A percentile compares a stretch with the other conserved stretches of the same genome.
Conservation (phyloP, 2,113 vertebrate species). For the Bufo gargarizans region DNA sequence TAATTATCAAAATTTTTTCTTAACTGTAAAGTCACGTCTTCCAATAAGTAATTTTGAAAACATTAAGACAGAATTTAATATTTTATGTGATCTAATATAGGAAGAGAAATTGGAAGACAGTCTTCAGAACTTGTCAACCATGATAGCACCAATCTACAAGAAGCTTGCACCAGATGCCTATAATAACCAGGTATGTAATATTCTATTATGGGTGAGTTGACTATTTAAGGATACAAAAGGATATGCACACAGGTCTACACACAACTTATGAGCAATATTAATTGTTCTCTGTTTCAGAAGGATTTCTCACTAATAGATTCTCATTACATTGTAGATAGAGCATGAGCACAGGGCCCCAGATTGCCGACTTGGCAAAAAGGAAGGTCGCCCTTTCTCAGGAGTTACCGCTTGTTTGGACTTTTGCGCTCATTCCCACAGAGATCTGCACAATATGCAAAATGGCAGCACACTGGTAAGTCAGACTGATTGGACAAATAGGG, state of each 20-base stretch:
- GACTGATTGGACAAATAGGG: background rate
- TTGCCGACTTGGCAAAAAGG: conserved; percentile 88
- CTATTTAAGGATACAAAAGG: background rate
- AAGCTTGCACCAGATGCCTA: conserved; percentile 93
- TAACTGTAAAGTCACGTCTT: too few species aligned
- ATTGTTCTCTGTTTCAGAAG: background rate
- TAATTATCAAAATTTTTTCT: too few species aligned
- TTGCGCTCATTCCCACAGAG: conserved; percentile 94
- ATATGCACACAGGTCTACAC: background rate
- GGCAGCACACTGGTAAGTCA: conserved; percentile 92
- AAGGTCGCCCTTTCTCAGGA: conserved; percentile 95
- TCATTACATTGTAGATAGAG: conserved; percentile 79
- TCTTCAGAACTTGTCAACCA: conserved; percentile 90
- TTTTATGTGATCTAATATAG: conserved; percentile 68
- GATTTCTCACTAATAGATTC: too few species aligned
- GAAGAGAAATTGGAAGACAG: conserved; percentile 89
- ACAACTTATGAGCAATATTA: background rate
- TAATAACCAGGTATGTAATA: conserved; percentile 85
- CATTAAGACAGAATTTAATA: background rate
- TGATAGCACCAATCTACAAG: conserved; percentile 91
- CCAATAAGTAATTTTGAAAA: background rate
- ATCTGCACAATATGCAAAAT: conserved; percentile 95
- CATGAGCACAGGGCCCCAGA: conserved; percentile 90
- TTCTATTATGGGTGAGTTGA: background rate
- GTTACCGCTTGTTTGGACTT: conserved; percentile 97